Percentiles rank a stretch among this genome's conserved stretches.
Evolutionary conservation across 1,140 invertebrate species (phyloP).

Genomic region (Metopolophium dirhodum): DNA sequence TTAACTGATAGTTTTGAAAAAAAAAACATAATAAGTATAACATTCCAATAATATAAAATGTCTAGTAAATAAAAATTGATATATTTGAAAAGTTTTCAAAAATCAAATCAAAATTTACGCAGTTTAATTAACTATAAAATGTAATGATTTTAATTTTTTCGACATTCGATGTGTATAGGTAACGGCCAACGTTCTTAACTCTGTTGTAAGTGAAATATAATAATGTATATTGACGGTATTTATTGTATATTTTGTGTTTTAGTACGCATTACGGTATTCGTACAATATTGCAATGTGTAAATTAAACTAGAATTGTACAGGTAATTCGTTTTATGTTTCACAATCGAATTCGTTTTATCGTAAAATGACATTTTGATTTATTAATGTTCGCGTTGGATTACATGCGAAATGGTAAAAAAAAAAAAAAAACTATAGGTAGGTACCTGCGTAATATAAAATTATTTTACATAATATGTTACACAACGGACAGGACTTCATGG

Average conservation of each 20-base stretch:
- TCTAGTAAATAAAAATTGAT: not conserved
- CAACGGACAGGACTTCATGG: not conserved
- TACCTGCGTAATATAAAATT: not conserved
- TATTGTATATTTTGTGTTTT: not conserved
- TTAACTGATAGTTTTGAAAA: too few species aligned
- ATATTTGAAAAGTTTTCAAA: not conserved
- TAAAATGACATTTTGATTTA: not conserved
- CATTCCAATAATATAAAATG: too few species aligned
- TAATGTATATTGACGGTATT: not conserved
- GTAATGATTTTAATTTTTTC: not conserved
- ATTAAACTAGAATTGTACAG: not conserved
- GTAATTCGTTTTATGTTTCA: not conserved
- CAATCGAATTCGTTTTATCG: not conserved
- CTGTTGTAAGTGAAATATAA: too few species aligned
- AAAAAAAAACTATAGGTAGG: not conserved
- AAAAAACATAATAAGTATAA: too few species aligned
- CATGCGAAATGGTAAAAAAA: not conserved
- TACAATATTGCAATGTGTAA: not conserved
- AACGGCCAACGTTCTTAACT: not conserved
- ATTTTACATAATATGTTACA: not conserved
- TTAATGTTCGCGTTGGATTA: constrained; percentile 1
- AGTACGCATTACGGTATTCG: not conserved
- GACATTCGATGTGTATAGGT: not conserved
- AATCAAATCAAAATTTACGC: not conserved
- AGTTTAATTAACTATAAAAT: not conserved